Conservation (phyloP, 2,113 vertebrate genomes). For the Talpa occidentalis region DNA sequence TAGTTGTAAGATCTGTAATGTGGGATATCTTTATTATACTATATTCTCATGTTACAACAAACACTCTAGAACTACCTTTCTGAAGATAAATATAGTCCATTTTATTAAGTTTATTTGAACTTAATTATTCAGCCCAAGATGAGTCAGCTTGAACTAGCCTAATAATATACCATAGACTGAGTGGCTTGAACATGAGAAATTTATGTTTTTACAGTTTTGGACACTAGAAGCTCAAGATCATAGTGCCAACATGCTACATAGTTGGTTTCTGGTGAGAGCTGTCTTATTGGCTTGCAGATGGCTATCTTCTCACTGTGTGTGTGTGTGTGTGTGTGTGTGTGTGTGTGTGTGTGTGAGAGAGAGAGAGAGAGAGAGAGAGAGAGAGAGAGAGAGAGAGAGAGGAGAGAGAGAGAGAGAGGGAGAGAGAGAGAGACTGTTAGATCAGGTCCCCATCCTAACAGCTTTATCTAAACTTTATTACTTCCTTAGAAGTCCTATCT, state of each 20-base stretch:
- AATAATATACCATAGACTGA: neutral
- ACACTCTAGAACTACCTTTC: neutral
- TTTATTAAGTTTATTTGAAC: neutral
- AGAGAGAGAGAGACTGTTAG: no score
- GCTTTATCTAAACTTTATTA: neutral
- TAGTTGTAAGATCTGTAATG: neutral
- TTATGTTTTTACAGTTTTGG: neutral
- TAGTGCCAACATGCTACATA: neutral
- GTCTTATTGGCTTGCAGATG: neutral
- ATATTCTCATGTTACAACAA: neutral
- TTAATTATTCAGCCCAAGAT: neutral
- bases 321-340: no score
- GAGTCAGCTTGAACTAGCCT: neutral
- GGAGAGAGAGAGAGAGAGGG: no score
- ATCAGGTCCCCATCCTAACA: neutral
- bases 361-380: neutral
- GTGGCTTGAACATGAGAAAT: neutral
- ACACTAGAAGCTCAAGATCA: neutral
- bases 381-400: no score
- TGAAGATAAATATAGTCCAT: neutral
- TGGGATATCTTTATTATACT: neutral
- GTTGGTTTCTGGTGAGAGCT: neutral
- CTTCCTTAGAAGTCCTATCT: neutral
- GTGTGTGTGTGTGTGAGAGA: neutral
- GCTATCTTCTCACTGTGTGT: neutral